Percentiles rank a stretch among this genome's conserved stretches.
phyloP scores from a whole-genome alignment of 2,888 invertebrate genomes.

The Lasius platythorax region DNA sequence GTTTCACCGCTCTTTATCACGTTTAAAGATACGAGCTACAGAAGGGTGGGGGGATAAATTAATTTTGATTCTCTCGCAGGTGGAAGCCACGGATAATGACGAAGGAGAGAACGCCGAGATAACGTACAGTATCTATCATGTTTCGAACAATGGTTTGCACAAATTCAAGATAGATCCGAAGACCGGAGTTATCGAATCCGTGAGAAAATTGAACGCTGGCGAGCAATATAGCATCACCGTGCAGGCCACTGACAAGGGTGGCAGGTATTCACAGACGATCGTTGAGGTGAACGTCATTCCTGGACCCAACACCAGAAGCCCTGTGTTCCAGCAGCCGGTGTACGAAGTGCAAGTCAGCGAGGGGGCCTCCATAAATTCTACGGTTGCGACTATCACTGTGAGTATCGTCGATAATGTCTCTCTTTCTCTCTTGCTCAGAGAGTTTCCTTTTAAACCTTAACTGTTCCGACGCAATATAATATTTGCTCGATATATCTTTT shows the following conservation, averaged over 20 bases:
- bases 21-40: neutral
- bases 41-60: neutral
- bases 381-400: slow-evolving; percentile 92
- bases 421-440: neutral
- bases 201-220: slow-evolving; percentile 93
- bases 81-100: slow-evolving; percentile 94
- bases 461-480: neutral
- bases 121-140: slow-evolving; percentile 95
- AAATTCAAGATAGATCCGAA: slow-evolving; percentile 94
- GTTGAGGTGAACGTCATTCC: slow-evolving; percentile 94
- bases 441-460: slow-evolving; percentile 8
- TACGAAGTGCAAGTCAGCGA: slow-evolving; percentile 96
- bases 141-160: slow-evolving; percentile 95
- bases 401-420: slow-evolving; percentile 74
- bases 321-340: slow-evolving; percentile 92
- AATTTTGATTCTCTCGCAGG: slow-evolving; percentile 84
- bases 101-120: slow-evolving; percentile 94
- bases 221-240: slow-evolving; percentile 96
- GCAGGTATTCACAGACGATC: slow-evolving; percentile 93
- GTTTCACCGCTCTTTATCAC: neutral
- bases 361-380: slow-evolving; percentile 95
- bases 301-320: slow-evolving; percentile 93
- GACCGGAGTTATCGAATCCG: slow-evolving; percentile 92
- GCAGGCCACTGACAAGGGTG: slow-evolving; percentile 93
- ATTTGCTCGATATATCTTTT: neutral